Conservation (phyloP, 2,797 vertebrate genomes). For the Erpetoichthys calabaricus region DNA sequence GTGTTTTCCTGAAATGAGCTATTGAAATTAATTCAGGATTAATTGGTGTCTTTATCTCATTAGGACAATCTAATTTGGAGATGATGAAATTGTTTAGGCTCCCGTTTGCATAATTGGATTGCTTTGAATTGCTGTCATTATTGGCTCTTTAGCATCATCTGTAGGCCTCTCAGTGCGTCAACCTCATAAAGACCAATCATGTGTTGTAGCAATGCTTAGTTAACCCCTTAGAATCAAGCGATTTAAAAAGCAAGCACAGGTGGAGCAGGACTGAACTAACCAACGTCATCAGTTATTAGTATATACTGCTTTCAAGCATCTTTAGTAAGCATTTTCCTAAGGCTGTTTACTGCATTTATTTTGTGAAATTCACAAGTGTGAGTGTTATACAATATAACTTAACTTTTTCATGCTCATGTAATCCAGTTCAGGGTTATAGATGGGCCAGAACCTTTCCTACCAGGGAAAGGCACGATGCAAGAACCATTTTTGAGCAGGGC, state of each 20-base stretch:
- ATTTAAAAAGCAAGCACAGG: conserved; percentile 12
- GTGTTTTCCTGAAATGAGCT: conserved; percentile 99
- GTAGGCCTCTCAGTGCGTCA: conserved; percentile 85
- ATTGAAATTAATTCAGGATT: conserved; percentile 99
- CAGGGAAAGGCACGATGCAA: too few species aligned
- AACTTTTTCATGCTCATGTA: too few species aligned
- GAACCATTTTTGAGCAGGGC: too few species aligned
- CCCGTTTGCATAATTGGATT: conserved; percentile 99
- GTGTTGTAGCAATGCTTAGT: conserved; percentile 81
- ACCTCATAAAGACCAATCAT: conserved; percentile 97
- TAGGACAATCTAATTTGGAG: conserved; percentile 99
- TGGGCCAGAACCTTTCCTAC: too few species aligned
- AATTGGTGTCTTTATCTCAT: conserved; percentile 99
- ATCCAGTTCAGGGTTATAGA: too few species aligned
- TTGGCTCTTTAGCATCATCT: conserved; percentile 97
- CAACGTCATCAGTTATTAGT: too few species aligned
- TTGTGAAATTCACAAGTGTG: too few species aligned
- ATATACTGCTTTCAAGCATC: too few species aligned
- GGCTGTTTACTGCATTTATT: too few species aligned
- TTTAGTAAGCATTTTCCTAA: too few species aligned
- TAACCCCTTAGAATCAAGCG: conserved; percentile 75
- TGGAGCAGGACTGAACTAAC: too few species aligned
- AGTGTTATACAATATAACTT: too few species aligned
- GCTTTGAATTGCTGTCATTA: conserved; percentile 98
- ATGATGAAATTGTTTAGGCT: conserved; percentile 99